Evolutionary conservation across 2,797 vertebrate genomes (phyloP).

Genomic region (Adelosebastes latens): DNA sequence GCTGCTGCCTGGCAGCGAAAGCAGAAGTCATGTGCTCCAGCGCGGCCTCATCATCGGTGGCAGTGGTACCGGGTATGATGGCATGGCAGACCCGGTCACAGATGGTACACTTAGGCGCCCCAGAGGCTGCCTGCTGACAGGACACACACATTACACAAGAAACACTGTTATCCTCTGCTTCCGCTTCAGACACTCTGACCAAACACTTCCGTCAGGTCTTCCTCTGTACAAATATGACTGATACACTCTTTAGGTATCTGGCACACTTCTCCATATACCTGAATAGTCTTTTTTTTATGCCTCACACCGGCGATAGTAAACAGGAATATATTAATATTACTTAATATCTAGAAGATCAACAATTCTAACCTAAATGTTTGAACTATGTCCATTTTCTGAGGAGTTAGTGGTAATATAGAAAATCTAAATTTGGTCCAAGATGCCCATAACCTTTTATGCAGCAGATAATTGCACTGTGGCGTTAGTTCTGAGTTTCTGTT

Average conservation of each 20-base stretch:
- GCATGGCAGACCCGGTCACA: slow-evolving; percentile 73
- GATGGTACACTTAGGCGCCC: slow-evolving; percentile 75
- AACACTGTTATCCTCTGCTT: slow-evolving; percentile 63
- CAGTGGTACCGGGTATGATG: slow-evolving; percentile 61
- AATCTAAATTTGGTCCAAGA: slow-evolving; percentile 15
- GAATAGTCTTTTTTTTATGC: not conserved
- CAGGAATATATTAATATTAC: not conserved
- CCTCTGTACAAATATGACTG: slow-evolving; percentile 19
- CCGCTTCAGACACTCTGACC: slow-evolving; percentile 54
- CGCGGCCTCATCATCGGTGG: slow-evolving; percentile 52
- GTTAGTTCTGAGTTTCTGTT: slow-evolving; percentile 28
- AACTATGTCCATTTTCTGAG: not conserved
- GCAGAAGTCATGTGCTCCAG: slow-evolving; percentile 47
- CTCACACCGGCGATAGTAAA: no score
- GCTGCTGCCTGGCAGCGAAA: slow-evolving; percentile 33
- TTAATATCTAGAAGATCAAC: not conserved
- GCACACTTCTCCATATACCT: not conserved
- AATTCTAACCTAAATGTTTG: not conserved
- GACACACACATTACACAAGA: slow-evolving; percentile 71
- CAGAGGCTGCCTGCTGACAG: slow-evolving; percentile 73
- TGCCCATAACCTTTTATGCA: slow-evolving; percentile 2
- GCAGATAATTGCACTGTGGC: slow-evolving; percentile 41
- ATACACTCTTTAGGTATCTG: slow-evolving; percentile 14
- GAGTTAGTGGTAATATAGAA: not conserved
- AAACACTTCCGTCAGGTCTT: slow-evolving; percentile 52